phyloP scores from a whole-genome alignment of 2,888 invertebrate genomes.

The Cosmopolites sordidus region DNA sequence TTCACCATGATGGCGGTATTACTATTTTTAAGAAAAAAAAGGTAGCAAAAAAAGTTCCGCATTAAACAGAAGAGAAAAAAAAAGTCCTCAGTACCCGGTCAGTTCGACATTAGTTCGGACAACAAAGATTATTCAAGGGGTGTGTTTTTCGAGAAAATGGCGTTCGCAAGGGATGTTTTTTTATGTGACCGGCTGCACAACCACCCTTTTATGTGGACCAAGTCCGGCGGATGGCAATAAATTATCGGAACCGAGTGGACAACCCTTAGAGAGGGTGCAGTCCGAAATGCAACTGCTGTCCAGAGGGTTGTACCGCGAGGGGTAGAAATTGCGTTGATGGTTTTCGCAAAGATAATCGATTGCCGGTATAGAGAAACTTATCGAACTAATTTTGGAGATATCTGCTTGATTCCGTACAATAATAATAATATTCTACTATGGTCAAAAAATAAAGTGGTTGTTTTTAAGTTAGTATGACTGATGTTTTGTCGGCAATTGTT shows the following conservation, averaged over 20 bases:
- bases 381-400: too few species aligned
- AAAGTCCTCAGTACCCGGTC: constrained; percentile 27
- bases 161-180: constrained; percentile 40
- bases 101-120: constrained; percentile 34
- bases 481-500: too few species aligned
- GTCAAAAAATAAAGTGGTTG: too few species aligned
- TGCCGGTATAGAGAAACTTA: constrained; percentile 2
- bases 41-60: constrained; percentile 1
- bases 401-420: too few species aligned
- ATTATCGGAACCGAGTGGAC: constrained; percentile 26
- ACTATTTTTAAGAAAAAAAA: not conserved
- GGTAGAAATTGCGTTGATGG: constrained; percentile 22
- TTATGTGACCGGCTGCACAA: constrained; percentile 39
- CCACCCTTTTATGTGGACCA: constrained; percentile 40
- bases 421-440: too few species aligned
- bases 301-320: constrained; percentile 24
- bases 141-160: constrained; percentile 36
- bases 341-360: constrained; percentile 22
- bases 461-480: too few species aligned
- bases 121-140: constrained; percentile 38
- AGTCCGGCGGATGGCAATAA: constrained; percentile 38
- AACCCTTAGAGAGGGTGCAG: constrained; percentile 26
- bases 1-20: not conserved
- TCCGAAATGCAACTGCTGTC: constrained; percentile 26
- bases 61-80: too few species aligned